phyloP scores from a whole-genome alignment of 2,888 invertebrate genomes.

The Chorisops tibialis region DNA sequence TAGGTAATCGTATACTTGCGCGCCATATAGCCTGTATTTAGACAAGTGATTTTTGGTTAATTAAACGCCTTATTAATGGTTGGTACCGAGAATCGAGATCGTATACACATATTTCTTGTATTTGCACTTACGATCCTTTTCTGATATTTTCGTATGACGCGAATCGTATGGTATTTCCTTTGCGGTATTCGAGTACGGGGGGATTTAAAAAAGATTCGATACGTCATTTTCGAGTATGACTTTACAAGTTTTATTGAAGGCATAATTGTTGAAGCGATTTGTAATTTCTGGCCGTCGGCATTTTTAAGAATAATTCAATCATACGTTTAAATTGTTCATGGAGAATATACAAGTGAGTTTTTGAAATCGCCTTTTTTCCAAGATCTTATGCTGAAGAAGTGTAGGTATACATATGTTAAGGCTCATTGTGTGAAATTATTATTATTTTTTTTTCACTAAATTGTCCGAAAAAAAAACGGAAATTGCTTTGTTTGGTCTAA shows the following conservation, averaged over 20 bases:
- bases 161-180: conserved; percentile 7
- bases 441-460: no score
- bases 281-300: conserved; percentile 23
- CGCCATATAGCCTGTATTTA: conserved; percentile 6
- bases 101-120: conserved; percentile 1
- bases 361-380: no score
- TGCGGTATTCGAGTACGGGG: background rate
- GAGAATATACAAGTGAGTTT: background rate
- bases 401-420: no score
- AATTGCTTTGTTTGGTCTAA: no score
- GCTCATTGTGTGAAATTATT: no score
- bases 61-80: conserved; percentile 23
- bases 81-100: background rate
- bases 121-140: conserved; percentile 10
- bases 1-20: conserved; percentile 11
- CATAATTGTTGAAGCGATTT: conserved; percentile 22
- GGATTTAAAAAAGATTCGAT: background rate
- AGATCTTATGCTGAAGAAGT: no score
- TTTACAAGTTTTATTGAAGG: conserved; percentile 19
- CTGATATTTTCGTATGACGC: background rate
- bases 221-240: conserved; percentile 18
- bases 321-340: background rate
- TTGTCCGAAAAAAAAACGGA: no score
- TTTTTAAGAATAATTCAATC: background rate
- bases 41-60: conserved; percentile 25